Conservation (phyloP, 2,888 invertebrate genomes). For the Mythimna vitellina region DNA sequence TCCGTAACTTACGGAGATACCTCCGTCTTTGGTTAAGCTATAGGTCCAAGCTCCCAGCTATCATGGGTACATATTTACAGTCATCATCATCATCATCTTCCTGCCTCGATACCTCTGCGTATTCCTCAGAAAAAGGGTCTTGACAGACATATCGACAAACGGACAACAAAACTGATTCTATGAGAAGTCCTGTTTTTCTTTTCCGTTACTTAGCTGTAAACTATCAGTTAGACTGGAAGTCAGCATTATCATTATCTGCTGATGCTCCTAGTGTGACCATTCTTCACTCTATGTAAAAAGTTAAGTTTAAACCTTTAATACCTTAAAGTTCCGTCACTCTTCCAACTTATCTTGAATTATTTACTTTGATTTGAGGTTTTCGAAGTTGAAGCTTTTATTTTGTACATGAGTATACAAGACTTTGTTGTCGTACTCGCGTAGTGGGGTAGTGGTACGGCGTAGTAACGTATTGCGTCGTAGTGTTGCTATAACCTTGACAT, state of each 20-base stretch:
- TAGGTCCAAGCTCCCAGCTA: not conserved
- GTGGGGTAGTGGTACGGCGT: slow-evolving; percentile 32
- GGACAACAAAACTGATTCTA: too few species aligned
- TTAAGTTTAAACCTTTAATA: slow-evolving; percentile 64
- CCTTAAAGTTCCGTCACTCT: slow-evolving; percentile 59
- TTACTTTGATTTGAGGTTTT: slow-evolving; percentile 63
- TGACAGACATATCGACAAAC: too few species aligned
- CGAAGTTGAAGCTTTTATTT: slow-evolving; percentile 39
- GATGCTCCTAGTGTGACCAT: not conserved
- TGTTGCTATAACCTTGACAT: slow-evolving; percentile 38
- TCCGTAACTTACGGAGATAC: not conserved
- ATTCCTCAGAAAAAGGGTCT: too few species aligned
- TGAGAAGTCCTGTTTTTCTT: too few species aligned
- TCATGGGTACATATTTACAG: not conserved
- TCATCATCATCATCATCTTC: too few species aligned
- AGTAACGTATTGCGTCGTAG: slow-evolving; percentile 35
- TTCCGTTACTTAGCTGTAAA: too few species aligned
- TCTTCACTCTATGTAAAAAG: not conserved
- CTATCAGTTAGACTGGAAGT: too few species aligned
- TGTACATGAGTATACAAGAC: slow-evolving; percentile 15
- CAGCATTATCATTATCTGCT: not conserved
- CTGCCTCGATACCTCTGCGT: too few species aligned
- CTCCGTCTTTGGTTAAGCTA: not conserved
- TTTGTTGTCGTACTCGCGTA: slow-evolving; percentile 21
- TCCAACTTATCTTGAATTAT: slow-evolving; percentile 54